Percentiles rank a stretch among this genome's conserved stretches.
These are phyloP conservation scores for Megastigmus dorsalis DNA, from an alignment of 2,888 invertebrate species.

Conservation along the genomic window DNA sequence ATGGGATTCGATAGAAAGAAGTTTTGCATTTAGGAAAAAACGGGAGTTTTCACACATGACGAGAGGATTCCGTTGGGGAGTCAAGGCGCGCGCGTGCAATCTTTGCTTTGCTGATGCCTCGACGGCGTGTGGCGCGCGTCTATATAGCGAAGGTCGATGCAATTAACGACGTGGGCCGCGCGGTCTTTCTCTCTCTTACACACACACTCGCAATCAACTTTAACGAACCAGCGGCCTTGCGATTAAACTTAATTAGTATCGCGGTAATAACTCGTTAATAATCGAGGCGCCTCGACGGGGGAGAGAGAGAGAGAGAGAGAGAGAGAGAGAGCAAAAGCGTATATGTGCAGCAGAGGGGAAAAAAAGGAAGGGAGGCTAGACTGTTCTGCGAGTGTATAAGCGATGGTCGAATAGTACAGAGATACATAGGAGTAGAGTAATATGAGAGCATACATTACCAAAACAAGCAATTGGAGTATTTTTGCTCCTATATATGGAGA, in stretches of 20 bases:
- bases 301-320: conserved; percentile 3
- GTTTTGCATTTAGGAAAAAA: neutral
- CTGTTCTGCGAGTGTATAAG: no score
- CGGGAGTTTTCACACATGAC: neutral
- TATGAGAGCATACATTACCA: conserved; percentile 35
- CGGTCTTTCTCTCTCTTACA: no score
- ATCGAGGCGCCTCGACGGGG: conserved; percentile 59
- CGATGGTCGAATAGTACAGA: no score
- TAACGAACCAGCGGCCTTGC: conserved; percentile 73
- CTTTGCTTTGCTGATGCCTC: no score
- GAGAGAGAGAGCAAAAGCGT: conserved; percentile 3
- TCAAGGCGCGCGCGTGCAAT: conserved; percentile 53
- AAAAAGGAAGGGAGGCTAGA: no score
- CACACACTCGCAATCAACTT: conserved; percentile 73
- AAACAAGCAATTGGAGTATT: no score
- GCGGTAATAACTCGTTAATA: conserved; percentile 72
- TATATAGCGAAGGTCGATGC: conserved; percentile 60
- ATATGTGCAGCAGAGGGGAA: neutral
- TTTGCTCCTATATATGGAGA: no score
- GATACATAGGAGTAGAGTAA: no score
- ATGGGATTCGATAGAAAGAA: neutral
- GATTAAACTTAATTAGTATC: conserved; percentile 72
- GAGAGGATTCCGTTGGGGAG: no score
- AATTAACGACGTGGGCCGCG: conserved; percentile 67
- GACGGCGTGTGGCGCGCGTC: no score